Evolutionary conservation across 2,797 vertebrate species (phyloP).

Genomic region (Anguilla megastoma): DNA sequence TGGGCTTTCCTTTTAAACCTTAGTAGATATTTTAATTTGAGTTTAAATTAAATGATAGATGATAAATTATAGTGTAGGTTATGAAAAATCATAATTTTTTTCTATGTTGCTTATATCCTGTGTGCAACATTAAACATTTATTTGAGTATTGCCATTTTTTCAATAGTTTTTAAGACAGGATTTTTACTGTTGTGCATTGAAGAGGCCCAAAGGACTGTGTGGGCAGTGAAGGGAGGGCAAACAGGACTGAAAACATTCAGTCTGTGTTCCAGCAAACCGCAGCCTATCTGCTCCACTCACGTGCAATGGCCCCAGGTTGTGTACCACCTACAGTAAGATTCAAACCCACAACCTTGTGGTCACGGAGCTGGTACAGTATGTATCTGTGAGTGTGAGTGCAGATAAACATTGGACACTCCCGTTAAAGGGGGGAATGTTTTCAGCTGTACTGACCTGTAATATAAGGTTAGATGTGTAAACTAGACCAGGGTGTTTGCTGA

Average conservation of each 20-base stretch:
- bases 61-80: background rate
- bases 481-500: background rate
- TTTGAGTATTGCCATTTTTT: background rate
- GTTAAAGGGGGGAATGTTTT: background rate
- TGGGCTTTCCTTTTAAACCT: background rate
- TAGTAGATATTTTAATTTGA: background rate
- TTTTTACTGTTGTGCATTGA: background rate
- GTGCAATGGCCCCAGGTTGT: background rate
- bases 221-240: background rate
- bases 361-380: background rate
- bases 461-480: background rate
- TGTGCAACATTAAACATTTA: background rate
- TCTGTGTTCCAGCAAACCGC: background rate
- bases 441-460: background rate
- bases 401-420: background rate
- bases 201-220: background rate
- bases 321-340: background rate
- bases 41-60: background rate
- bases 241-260: background rate
- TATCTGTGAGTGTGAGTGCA: background rate
- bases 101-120: too few species aligned
- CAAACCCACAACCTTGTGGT: background rate
- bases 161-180: background rate
- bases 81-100: background rate
- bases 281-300: background rate